Base-by-base conservation (phyloP, 2,113 vertebrate genomes). In the Neodontobutis hainanensis region DNA sequence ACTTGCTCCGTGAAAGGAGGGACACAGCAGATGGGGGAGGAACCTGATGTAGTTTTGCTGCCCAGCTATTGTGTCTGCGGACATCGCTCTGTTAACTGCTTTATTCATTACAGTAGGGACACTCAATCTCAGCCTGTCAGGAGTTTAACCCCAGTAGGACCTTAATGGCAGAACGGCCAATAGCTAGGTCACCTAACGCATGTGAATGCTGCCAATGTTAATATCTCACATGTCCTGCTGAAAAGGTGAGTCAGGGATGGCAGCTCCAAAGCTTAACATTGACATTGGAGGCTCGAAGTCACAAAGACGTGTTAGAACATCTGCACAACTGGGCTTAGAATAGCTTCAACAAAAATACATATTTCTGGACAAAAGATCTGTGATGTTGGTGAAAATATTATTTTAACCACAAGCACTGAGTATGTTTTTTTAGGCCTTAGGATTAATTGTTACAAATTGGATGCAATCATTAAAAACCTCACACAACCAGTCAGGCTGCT, bases 351-450 rank as follows among this genome's bases (percentile, higher is more conserved):
- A 27, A 27, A n/a, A n/a, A n/a, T n/a, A n/a, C n/a, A n/a, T n/a
- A n/a, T n/a, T n/a, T n/a, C n/a, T n/a, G n/a, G n/a, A n/a, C n/a
- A n/a, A n/a, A n/a, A n/a, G n/a, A n/a, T n/a, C n/a, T n/a, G n/a
- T n/a, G n/a, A n/a, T n/a, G n/a, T n/a, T n/a, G n/a, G n/a, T n/a
- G n/a, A 3, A 45, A 5, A 11, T 12, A 11, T 5, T 73, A 51
- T 32, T 63, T 35, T 60, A 46, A 55, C 15, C 15, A 34, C 62
- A 50, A 38, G 7, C 53, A 59, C 15, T 11, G 16, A 52, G 51
- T 79, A 76, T 85, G 78, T 69, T 47, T 15, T 74, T 73, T 82
- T 78, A 79, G 68, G 50, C 70, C 59, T 82, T 68, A 67, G 7
- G 51, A n/a, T 73, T 52, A 74, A 85, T 78, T 53, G 10, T 44